Percentiles rank a stretch among this genome's conserved stretches.
These are phyloP conservation scores for Mythimna impura DNA, from an alignment of 2,888 invertebrate genomes.

Conservation along the genomic window DNA sequence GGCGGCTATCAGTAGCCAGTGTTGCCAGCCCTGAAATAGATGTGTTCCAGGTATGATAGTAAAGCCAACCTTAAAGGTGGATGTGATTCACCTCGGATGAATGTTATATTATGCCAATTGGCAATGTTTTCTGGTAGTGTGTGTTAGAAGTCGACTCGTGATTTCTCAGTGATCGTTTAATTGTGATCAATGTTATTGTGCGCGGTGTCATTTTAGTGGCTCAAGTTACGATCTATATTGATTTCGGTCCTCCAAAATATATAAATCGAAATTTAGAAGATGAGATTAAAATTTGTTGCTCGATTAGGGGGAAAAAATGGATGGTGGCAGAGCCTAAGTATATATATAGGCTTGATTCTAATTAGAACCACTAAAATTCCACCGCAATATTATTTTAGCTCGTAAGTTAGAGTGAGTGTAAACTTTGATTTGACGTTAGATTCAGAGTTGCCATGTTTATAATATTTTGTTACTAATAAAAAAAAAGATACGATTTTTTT, in stretches of 20 bases:
- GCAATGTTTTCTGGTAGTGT: slow-evolving; percentile 47
- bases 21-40: slow-evolving; percentile 49
- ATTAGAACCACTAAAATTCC: slow-evolving; percentile 55
- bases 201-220: slow-evolving; percentile 38
- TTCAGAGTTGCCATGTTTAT: slow-evolving; percentile 83
- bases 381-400: slow-evolving; percentile 30
- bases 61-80: slow-evolving; percentile 55
- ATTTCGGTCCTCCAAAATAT: background rate
- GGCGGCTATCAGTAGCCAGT: slow-evolving; percentile 26
- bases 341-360: slow-evolving; percentile 31
- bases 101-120: slow-evolving; percentile 44
- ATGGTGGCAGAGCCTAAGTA: background rate
- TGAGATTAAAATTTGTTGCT: too few relatives aligned
- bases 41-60: slow-evolving; percentile 57
- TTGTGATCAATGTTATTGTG: slow-evolving; percentile 71
- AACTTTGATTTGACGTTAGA: slow-evolving; percentile 72
- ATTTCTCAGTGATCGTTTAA: slow-evolving; percentile 81
- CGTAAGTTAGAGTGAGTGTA: slow-evolving; percentile 61
- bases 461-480: slow-evolving; percentile 69
- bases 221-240: background rate
- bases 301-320: too few relatives aligned
- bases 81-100: slow-evolving; percentile 43
- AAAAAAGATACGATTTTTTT: slow-evolving; percentile 64
- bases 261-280: background rate
- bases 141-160: slow-evolving; percentile 69